Evolutionary conservation across 2,888 invertebrate genomes (phyloP).

Genomic region (Tenthredo scrophulariae): DNA sequence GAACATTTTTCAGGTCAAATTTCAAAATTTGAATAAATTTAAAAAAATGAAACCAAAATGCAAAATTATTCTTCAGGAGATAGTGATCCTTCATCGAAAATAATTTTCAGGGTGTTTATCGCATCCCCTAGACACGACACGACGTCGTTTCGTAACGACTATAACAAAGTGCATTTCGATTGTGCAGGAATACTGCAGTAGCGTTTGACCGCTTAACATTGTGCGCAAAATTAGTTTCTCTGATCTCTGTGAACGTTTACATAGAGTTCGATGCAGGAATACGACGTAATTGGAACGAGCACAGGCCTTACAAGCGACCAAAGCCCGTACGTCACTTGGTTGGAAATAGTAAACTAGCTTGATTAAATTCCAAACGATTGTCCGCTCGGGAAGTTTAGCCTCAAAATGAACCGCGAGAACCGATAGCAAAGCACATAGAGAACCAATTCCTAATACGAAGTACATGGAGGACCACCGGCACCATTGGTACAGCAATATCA

Average conservation of each 20-base stretch:
- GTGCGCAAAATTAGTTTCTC: neutral
- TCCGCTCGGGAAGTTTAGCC: constrained; percentile 37
- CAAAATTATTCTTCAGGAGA: too few species aligned
- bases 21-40: too few species aligned
- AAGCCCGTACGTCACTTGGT: neutral
- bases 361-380: constrained; percentile 50
- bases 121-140: neutral
- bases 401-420: constrained; percentile 13
- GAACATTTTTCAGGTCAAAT: too few species aligned
- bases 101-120: too few species aligned
- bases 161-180: neutral
- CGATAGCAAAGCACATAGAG: neutral
- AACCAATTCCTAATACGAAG: neutral
- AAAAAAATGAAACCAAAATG: too few species aligned
- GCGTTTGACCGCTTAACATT: neutral
- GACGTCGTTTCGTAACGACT: neutral
- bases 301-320: neutral
- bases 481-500: neutral
- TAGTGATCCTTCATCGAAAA: too few species aligned
- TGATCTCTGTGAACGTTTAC: neutral
- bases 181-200: neutral
- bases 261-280: neutral
- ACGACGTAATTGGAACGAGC: neutral
- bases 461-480: neutral
- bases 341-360: constrained; percentile 24